Percentiles rank a stretch among this genome's conserved stretches.
Evolutionary conservation across 1,140 invertebrate genomes (phyloP).

Genomic region (Sipha flava): DNA sequence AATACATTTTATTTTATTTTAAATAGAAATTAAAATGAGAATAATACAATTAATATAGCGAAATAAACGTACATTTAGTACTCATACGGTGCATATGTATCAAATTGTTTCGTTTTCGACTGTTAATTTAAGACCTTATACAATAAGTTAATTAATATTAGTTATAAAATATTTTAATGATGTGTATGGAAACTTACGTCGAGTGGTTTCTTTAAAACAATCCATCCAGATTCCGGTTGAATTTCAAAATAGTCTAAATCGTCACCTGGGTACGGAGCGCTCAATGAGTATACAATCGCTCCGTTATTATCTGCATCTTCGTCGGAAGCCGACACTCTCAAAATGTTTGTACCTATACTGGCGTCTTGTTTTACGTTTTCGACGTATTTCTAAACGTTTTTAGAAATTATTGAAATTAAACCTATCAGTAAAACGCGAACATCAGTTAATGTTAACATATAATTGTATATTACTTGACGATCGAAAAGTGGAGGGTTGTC

Average conservation of each 20-base stretch:
- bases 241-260: constrained; percentile 92
- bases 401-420: constrained; percentile 36
- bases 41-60: no score
- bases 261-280: constrained; percentile 70
- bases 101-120: neutral
- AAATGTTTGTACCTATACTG: constrained; percentile 86
- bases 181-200: constrained; percentile 67
- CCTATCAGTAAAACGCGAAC: no score
- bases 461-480: constrained; percentile 73
- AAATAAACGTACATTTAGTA: no score
- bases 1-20: no score
- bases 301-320: constrained; percentile 94
- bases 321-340: constrained; percentile 86
- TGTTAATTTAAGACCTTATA: neutral
- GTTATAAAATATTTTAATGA: neutral
- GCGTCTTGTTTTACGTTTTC: constrained; percentile 95
- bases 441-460: no score
- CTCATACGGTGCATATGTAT: no score
- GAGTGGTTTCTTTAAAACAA: constrained; percentile 82
- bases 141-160: neutral
- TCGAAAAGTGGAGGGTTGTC: constrained; percentile 90
- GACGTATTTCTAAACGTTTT: constrained; percentile 73
- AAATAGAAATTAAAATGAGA: no score
- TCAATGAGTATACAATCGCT: constrained; percentile 83
- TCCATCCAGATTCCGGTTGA: constrained; percentile 92